Evolutionary conservation across 2,113 vertebrate genomes (phyloP).

Genomic region (Hemiprocne comata): DNA sequence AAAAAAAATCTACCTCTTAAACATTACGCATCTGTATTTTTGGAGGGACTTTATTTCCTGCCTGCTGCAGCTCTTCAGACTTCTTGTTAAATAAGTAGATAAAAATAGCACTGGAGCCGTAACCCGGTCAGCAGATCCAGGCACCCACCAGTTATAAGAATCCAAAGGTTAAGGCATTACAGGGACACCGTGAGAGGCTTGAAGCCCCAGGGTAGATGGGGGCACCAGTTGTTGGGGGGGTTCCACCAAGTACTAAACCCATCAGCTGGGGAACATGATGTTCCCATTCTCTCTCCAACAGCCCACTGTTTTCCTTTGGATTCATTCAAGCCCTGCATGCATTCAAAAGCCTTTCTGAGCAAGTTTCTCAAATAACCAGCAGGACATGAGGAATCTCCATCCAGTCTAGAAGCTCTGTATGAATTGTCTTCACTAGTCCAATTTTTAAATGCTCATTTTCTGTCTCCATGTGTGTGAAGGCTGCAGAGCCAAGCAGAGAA

Average conservation of each 20-base stretch:
- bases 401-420: neutral
- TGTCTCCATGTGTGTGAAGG: neutral
- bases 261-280: neutral
- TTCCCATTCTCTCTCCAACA: neutral
- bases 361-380: neutral
- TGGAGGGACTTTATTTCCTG: constrained; percentile 8
- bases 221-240: neutral
- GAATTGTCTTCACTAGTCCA: neutral
- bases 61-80: neutral
- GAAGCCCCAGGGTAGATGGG: neutral
- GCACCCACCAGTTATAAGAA: neutral
- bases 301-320: neutral
- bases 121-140: neutral
- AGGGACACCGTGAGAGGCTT: neutral
- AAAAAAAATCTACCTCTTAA: constrained; percentile 1
- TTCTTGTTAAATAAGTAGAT: constrained; percentile 16
- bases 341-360: neutral
- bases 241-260: neutral
- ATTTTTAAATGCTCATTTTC: neutral
- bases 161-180: neutral
- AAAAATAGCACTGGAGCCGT: neutral
- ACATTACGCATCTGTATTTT: constrained; percentile 7
- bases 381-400: neutral
- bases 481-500: neutral
- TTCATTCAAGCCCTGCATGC: neutral